These are phyloP conservation scores for Drosophila navojoa DNA, from an alignment of 1,140 invertebrate species.

Conservation along the genomic window DNA sequence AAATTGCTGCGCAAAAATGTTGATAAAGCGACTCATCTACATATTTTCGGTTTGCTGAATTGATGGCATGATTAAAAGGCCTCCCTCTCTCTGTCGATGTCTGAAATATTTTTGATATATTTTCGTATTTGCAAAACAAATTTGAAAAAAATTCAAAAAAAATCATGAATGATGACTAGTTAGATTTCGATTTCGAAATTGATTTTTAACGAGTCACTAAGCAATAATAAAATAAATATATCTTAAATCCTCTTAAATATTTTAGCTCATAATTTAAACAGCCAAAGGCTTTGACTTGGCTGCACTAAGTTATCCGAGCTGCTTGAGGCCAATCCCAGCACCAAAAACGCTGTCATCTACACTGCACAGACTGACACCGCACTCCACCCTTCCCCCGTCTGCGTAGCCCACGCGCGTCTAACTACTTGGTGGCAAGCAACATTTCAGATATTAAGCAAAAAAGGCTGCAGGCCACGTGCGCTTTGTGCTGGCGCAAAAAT, in stretches of 20 bases:
- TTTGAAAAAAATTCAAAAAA: background rate
- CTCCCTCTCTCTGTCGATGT: conserved; percentile 26
- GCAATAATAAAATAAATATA: background rate
- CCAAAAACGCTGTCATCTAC: conserved; percentile 10
- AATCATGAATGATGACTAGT: conserved; percentile 46
- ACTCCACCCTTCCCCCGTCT: too few species aligned
- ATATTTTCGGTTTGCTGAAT: conserved; percentile 52
- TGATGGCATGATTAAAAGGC: conserved; percentile 58
- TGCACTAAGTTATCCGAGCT: conserved; percentile 9
- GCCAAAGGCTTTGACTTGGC: conserved; percentile 12
- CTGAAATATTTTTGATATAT: conserved; percentile 47
- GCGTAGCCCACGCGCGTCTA: background rate
- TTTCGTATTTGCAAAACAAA: conserved; percentile 11
- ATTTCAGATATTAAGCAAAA: conserved; percentile 27
- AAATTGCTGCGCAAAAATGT: conserved; percentile 32
- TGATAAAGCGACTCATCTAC: conserved; percentile 53
- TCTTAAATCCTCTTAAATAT: background rate
- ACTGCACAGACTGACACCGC: background rate
- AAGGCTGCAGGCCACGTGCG: conserved; percentile 21
- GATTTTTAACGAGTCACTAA: conserved; percentile 56
- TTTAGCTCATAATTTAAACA: background rate
- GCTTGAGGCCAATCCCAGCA: conserved; percentile 5
- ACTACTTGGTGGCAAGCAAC: conserved; percentile 8
- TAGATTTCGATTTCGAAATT: conserved; percentile 46
- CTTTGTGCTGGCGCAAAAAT: conserved; percentile 22